Percentiles rank a stretch among this genome's conserved stretches.
Evolutionary conservation across 35 echinoderm and acorn worm species (phyloP).

Genomic region (Apostichopus japonicus): DNA sequence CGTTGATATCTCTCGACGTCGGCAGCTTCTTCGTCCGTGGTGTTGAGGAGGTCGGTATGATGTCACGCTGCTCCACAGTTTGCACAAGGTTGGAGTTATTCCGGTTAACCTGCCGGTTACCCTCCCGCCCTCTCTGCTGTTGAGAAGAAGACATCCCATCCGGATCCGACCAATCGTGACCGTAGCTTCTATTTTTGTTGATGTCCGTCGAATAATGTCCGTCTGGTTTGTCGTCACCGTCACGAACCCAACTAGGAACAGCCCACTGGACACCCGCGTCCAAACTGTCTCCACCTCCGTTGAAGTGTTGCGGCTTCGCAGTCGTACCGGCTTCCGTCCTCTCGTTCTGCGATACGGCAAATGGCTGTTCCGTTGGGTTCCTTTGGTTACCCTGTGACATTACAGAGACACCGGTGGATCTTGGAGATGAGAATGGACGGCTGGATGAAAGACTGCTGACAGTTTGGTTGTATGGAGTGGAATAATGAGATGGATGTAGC

Average conservation of each 20-base stretch:
- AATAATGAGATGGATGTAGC: conserved; percentile 3
- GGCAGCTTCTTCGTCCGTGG: background rate
- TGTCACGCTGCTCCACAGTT: background rate
- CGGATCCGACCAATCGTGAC: too few species aligned
- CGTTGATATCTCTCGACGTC: background rate
- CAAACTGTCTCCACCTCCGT: background rate
- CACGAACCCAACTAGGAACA: conserved; percentile 16
- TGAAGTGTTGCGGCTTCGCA: background rate
- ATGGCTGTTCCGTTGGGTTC: background rate
- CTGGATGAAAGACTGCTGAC: conserved; percentile 19
- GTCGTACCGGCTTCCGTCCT: background rate
- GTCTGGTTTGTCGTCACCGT: background rate
- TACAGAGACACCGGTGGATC: too few species aligned
- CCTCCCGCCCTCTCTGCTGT: background rate
- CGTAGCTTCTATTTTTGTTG: conserved; percentile 8
- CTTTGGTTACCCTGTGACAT: background rate
- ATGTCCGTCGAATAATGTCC: background rate
- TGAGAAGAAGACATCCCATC: background rate
- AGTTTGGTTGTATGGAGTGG: conserved; percentile 3
- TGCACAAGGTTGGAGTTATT: background rate
- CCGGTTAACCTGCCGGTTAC: too few species aligned
- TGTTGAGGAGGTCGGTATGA: background rate
- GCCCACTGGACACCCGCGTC: conserved; percentile 20
- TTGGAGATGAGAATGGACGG: conserved; percentile 17
- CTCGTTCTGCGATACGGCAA: background rate